phyloP scores from a whole-genome alignment of 2,888 invertebrate species.

The Eumerus sabulonum region DNA sequence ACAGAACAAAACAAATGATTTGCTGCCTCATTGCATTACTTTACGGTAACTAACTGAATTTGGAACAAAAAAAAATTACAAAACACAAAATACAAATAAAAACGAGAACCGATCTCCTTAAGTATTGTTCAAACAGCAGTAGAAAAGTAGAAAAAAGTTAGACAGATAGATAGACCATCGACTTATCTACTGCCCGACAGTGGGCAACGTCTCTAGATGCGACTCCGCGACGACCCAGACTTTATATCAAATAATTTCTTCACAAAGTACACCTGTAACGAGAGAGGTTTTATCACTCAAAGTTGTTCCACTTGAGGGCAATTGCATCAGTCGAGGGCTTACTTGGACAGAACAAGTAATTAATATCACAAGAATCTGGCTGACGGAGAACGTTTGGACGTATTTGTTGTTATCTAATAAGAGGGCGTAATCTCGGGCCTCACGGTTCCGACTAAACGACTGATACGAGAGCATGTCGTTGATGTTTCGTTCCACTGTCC shows the following conservation, averaged over 20 bases:
- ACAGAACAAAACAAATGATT: too few species aligned
- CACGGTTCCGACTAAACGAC: conserved; percentile 88
- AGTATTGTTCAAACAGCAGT: too few species aligned
- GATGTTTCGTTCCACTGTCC: conserved; percentile 89
- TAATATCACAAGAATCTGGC: conserved; percentile 90
- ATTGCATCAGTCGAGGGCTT: conserved; percentile 21
- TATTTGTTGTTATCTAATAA: conserved; percentile 90
- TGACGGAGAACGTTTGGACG: conserved; percentile 93
- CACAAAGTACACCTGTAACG: conserved; percentile 90
- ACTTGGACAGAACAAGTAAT: conserved; percentile 88
- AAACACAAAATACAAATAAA: too few species aligned
- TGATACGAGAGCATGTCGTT: conserved; percentile 92
- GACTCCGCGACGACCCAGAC: conserved; percentile 81
- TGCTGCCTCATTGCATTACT: too few species aligned
- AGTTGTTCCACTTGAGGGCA: too few species aligned
- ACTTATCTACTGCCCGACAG: too few species aligned
- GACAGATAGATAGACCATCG: too few species aligned
- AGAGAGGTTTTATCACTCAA: neutral
- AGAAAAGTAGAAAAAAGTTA: too few species aligned
- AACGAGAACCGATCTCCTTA: too few species aligned
- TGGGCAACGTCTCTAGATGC: conserved; percentile 72
- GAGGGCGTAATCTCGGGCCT: conserved; percentile 90
- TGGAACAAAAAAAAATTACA: too few species aligned
- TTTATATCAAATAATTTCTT: conserved; percentile 92
- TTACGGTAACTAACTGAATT: too few species aligned